Conservation (phyloP, 1,140 invertebrate species). For the Rhysida immarginata region DNA sequence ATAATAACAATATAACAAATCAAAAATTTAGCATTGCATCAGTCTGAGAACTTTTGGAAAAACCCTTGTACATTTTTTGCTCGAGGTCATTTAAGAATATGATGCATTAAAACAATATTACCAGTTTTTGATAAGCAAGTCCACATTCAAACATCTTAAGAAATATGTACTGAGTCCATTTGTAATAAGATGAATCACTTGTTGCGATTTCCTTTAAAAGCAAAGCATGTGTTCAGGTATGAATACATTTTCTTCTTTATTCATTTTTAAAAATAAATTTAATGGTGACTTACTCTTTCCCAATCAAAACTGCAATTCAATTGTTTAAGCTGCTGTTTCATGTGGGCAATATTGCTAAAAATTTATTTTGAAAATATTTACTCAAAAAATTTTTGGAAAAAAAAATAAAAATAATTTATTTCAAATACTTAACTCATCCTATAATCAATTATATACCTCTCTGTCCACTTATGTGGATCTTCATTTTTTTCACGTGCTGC, state of each 20-base stretch:
- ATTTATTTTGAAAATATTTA: no score
- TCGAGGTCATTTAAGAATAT: no score
- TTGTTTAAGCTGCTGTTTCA: slow-evolving; percentile 70
- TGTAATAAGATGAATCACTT: slow-evolving; percentile 38
- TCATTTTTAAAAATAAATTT: no score
- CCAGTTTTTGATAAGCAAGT: slow-evolving; percentile 72
- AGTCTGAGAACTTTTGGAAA: no score
- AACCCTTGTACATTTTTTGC: no score
- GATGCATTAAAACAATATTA: slow-evolving; percentile 31
- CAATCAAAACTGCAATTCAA: slow-evolving; percentile 87
- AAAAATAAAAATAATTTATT: no score
- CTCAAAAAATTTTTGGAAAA: no score
- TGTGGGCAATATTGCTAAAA: slow-evolving; percentile 63
- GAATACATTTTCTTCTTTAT: no score
- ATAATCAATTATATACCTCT: slow-evolving; percentile 33
- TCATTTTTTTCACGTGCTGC: slow-evolving; percentile 76
- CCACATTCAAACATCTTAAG: slow-evolving; percentile 70
- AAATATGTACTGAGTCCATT: slow-evolving; percentile 93
- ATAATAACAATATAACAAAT: not conserved
- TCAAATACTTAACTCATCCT: no score
- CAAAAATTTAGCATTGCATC: slow-evolving; percentile 12
- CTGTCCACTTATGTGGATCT: slow-evolving; percentile 70
- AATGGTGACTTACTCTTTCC: slow-evolving; percentile 77
- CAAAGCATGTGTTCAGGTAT: no score
- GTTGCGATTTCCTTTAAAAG: slow-evolving; percentile 39